Percentiles rank a stretch among this genome's conserved stretches.
Evolutionary conservation across 2,797 vertebrate species (phyloP).

Genomic region (Poeciliopsis paucimaculata): DNA sequence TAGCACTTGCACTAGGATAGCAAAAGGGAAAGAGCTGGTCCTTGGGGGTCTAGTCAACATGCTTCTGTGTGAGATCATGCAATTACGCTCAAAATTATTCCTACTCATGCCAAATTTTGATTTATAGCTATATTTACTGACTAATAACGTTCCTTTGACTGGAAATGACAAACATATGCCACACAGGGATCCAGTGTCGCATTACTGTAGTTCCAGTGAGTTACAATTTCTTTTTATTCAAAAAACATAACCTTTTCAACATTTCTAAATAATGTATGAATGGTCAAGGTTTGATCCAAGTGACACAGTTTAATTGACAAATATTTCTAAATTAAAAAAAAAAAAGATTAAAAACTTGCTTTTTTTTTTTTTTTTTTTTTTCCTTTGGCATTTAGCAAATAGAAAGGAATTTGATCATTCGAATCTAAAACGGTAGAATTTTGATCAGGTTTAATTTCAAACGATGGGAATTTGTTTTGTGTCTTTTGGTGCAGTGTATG

Average conservation of each 20-base stretch:
- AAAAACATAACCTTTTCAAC: too few relatives aligned
- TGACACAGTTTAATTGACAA: too few relatives aligned
- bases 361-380: too few relatives aligned
- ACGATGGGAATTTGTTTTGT: background rate
- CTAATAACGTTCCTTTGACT: slow-evolving; percentile 6
- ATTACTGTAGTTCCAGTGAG: background rate
- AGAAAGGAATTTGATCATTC: too few relatives aligned
- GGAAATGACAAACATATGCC: slow-evolving; percentile 11
- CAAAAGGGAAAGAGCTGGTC: slow-evolving; percentile 20
- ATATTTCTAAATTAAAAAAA: too few relatives aligned
- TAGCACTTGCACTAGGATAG: slow-evolving; percentile 41
- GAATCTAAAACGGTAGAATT: too few relatives aligned
- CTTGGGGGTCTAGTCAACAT: slow-evolving; percentile 23
- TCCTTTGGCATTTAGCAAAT: too few relatives aligned
- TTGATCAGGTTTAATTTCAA: too few relatives aligned
- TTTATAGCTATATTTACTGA: slow-evolving; percentile 17
- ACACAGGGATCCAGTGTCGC: background rate
- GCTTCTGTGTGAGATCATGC: slow-evolving; percentile 44
- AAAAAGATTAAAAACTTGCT: too few relatives aligned
- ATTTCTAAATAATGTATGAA: too few relatives aligned
- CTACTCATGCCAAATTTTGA: slow-evolving; percentile 14
- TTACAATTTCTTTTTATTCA: background rate
- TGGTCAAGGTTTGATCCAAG: too few relatives aligned
- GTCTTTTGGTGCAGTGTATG: background rate
- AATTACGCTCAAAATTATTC: slow-evolving; percentile 6